Evolutionary conservation across 2,797 vertebrate genomes (phyloP), one percentile per base, ranked within the genome.

Genomic region (Enteromius afrohamiltoni): DNA sequence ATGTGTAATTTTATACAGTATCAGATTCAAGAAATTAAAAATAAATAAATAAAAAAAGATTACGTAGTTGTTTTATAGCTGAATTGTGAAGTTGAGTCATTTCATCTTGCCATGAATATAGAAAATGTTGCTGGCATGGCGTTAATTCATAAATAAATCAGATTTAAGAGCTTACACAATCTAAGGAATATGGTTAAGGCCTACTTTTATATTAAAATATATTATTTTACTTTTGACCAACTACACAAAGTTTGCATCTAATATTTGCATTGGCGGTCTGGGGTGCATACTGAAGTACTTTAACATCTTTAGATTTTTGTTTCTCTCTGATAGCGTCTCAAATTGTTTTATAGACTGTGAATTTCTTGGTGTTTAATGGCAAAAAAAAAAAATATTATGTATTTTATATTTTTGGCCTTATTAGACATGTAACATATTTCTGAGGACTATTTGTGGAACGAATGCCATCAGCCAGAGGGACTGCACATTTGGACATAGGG

Each of bases 201-300:
- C 4, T 60, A 26, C 11, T 23, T 58, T n/a, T n/a, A n/a, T n/a
- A n/a, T n/a, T n/a, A n/a, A n/a, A n/a, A n/a, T n/a, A n/a, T n/a
- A n/a, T n/a, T n/a, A n/a, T n/a, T n/a, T n/a, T n/a, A n/a, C n/a
- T n/a, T n/a, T n/a, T n/a, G 17, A 78, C 34, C 13, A 77, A 60
- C 53, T 37, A 58, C n/a, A 58, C 16, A 49, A 49, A 49, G 26
- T 31, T 64, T 64, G 40, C 76, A 65, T 77, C 1, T 65, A 49
- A 64, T 31, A 42, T 77, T 62, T 45, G 75, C n/a, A 77, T 77
- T 29, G 55, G 8, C 13, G 51, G 29, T 65, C n/a, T 67, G 21
- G n/a, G 29, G 49, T 11, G 29, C 45, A 23, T 51, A 7, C 47
- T 67, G 21, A 79, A 51, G 34, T 67, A 1, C 1, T 34, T 7